Evolutionary conservation across 2,888 invertebrate species (phyloP), one percentile per base, ranked within the genome.

Genomic region (Tipula helvola): DNA sequence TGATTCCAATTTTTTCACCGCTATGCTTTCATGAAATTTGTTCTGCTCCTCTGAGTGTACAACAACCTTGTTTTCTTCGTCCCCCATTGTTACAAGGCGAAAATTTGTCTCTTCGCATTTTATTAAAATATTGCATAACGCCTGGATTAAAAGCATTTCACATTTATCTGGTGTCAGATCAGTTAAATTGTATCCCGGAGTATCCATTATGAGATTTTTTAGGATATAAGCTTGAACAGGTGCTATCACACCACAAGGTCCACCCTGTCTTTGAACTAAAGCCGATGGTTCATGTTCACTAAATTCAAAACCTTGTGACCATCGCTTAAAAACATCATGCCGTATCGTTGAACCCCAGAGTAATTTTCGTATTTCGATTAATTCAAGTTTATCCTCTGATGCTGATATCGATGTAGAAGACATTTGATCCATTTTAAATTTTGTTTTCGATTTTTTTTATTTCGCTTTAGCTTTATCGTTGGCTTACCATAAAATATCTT

Each of bases 261-360:
- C 97, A 47, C 97, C 97, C 91, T 97, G 96, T 88, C 93, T 93
- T 92, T 98, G 98, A 88, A 97, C 95, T 88, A 98, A 93, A 87
- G 97, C 98, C 88, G 97, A 97, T 44, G 96, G 95, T 91, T 98
- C 98, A 89, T 95, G 95, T 83, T 93, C 92, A 91, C 97, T 97
- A 92, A 98, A 98, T 91, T 94, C 94, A 91, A 98, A 98, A 87
- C 97, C 96, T 93, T 98, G 98, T 88, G 97, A 96, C 98, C 98
- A 98, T 90, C 97, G 94, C 89, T 94, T 94, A 91, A 98, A 98
- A 88, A 98, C 96, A 90, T 98, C 98, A 89, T 95, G 94, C 90
- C 96, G 96, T 88, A 97, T 95, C 89, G 94, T 93, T 89, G 94
- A 93, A 88, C 97, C 97, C 98, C 98, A 98, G 88, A 97, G 92